These are phyloP conservation scores for Lepus timidus DNA, from an alignment of 2,113 vertebrate species.

Conservation along the genomic window DNA sequence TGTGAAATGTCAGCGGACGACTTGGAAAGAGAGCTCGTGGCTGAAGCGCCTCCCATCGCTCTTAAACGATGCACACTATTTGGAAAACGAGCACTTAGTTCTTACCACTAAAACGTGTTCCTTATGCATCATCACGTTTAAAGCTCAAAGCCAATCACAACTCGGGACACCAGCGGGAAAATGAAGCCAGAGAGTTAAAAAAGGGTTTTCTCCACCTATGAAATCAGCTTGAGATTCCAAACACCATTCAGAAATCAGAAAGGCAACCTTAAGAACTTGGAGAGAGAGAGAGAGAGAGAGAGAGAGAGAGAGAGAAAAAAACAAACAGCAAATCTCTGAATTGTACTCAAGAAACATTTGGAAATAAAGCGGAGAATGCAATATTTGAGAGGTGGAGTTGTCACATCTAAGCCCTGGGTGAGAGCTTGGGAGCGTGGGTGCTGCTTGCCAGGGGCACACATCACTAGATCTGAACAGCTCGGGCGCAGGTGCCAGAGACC, in stretches of 20 bases:
- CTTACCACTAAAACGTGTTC: neutral
- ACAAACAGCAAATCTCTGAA: too few relatives aligned
- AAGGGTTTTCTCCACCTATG: neutral
- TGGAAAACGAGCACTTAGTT: conserved; percentile 8
- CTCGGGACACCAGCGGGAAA: neutral
- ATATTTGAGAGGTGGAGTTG: too few relatives aligned
- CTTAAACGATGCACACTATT: neutral
- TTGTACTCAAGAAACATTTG: neutral
- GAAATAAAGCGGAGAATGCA: neutral
- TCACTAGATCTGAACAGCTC: rapidly evolving
- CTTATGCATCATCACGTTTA: neutral
- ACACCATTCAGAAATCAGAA: neutral
- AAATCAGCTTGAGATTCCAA: neutral
- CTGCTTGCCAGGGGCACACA: neutral
- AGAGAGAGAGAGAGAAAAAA: neutral
- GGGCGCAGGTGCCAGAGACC: neutral
- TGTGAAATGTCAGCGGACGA: conserved; percentile 56
- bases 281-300: neutral
- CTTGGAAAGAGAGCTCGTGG: conserved; percentile 36
- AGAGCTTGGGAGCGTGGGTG: rapidly evolving
- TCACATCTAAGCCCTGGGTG: neutral
- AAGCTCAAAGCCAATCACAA: neutral
- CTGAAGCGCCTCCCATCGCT: conserved; percentile 57
- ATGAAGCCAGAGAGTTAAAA: neutral
- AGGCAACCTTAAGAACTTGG: neutral